Evolutionary conservation across 2,888 invertebrate genomes (phyloP).

Genomic region (Drosophila melanosoma): DNA sequence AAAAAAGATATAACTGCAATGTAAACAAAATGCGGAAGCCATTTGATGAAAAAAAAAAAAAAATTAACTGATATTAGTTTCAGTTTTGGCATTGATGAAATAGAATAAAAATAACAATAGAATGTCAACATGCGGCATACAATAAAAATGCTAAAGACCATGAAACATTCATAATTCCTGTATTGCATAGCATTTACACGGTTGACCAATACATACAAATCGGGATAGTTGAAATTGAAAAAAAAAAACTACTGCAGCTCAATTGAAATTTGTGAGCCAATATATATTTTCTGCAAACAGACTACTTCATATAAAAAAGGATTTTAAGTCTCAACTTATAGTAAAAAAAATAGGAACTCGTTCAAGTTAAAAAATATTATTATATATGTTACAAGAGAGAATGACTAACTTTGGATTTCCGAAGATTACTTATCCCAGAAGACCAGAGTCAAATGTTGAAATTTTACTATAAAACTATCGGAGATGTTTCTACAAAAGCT

Average conservation of each 20-base stretch:
- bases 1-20: constrained; percentile 22
- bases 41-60: constrained; percentile 48
- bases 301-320: not conserved
- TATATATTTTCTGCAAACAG: not conserved
- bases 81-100: constrained; percentile 44
- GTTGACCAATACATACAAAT: too few relatives aligned
- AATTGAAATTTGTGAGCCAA: not conserved
- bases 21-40: constrained; percentile 62
- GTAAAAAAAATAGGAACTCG: not conserved
- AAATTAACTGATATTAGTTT: constrained; percentile 30
- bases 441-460: not conserved
- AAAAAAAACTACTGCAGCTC: not conserved
- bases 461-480: not conserved
- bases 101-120: not conserved
- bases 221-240: too few relatives aligned
- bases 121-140: constrained; percentile 1
- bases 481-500: not conserved
- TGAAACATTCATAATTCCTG: not conserved
- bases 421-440: not conserved
- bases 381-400: not conserved
- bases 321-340: not conserved
- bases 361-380: not conserved
- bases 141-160: not conserved
- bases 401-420: not conserved
- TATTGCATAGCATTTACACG: not conserved